Conservation (phyloP, 2,888 invertebrate genomes). For the Harpalus rubripes region DNA sequence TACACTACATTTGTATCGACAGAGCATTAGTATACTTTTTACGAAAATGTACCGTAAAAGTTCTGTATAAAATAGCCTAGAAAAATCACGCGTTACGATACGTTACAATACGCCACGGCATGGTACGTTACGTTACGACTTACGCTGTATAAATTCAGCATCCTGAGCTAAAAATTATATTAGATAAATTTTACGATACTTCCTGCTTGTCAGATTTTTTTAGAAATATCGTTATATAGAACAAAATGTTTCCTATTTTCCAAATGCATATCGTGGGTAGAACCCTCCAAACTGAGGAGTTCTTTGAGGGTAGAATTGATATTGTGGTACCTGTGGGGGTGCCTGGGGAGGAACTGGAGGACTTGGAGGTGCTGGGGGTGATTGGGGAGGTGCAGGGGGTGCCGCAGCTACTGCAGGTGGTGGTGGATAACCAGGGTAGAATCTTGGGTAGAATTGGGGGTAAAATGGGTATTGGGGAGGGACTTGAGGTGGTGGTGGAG, state of each 20-base stretch:
- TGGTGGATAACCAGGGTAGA: slow-evolving; percentile 32
- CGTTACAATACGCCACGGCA: too few relatives aligned
- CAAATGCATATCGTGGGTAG: neutral
- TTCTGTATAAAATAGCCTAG: too few relatives aligned
- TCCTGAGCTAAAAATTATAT: too few relatives aligned
- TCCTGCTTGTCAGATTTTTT: too few relatives aligned
- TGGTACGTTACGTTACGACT: too few relatives aligned
- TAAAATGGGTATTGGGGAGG: slow-evolving; percentile 10
- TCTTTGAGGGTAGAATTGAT: neutral
- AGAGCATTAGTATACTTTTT: too few relatives aligned
- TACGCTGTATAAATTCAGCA: too few relatives aligned
- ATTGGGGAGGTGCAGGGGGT: neutral
- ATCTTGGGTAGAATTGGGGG: slow-evolving; percentile 17
- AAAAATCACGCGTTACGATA: too few relatives aligned
- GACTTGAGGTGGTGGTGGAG: slow-evolving; percentile 22
- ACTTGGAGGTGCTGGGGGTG: slow-evolving; percentile 48
- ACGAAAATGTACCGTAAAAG: too few relatives aligned
- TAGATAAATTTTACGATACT: too few relatives aligned
- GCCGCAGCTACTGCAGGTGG: slow-evolving; percentile 5
- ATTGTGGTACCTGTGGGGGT: neutral
- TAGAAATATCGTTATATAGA: too few relatives aligned
- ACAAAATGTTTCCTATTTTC: neutral
- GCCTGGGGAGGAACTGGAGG: neutral
- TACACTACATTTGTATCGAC: too few relatives aligned
- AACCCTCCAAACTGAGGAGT: neutral